Base-by-base conservation (phyloP, 2,113 vertebrate genomes). In the Paratilapia polleni region DNA sequence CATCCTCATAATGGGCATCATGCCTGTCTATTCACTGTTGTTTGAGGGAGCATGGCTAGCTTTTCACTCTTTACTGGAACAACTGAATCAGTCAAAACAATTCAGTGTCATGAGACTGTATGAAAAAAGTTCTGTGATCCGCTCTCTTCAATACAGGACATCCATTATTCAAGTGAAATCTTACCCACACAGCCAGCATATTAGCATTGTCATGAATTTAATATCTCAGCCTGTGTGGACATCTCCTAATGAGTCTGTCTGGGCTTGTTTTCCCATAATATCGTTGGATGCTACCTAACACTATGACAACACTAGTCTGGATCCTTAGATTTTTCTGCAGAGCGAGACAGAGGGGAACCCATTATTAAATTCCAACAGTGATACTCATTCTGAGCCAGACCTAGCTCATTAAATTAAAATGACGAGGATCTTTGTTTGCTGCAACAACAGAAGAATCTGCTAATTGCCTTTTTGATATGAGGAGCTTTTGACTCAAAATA, bases 401-500 rank as follows among this genome's bases (percentile, higher is more conserved):
- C 66, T 54, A 19, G 85, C 91, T 93, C 91, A 93, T 94, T 93
- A 91, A 93, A 87, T 94, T 89, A 92, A 94, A 94, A 91, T 34
- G 85, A 84, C 49, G 84, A 89, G 83, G 87, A 89, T 91, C 90
- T 94, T 91, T 93, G 86, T 93, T 93, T 90, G 91, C 85, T 92
- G 84, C 87, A 92, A 93, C 91, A 94, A 95, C 91, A 95, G 73
- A 85, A 74, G 86, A 84, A 78, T 63, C 76, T 75, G 80, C 89
- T 94, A 94, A 95, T 93, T 94, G 85, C 87, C 90, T 94, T 93
- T 90, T 81, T 88, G 82, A 90, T 91, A 93, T 54, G 87, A 89
- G 77, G 60, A 88, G 86, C 78, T 78, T 87, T 89, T 14, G 59
- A 90, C 77, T 93, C 86, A 93, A 93, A 94, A 94, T 94, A 94